A percentile compares a stretch with the other conserved stretches of the same genome.
These are phyloP conservation scores for Danaus melanippus DNA, from an alignment of 1,140 invertebrate species.

Conservation along the genomic window DNA sequence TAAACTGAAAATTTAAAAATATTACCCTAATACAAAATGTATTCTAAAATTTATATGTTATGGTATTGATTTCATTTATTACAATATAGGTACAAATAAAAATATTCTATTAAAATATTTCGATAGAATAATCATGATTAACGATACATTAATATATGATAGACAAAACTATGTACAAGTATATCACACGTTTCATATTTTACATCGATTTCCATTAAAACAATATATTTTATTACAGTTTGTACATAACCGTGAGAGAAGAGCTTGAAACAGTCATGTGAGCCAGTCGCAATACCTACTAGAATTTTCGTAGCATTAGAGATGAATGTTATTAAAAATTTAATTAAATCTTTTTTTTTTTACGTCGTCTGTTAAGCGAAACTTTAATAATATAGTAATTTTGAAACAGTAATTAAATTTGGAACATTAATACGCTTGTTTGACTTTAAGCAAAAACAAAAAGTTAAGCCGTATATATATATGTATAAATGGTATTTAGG, in stretches of 20 bases:
- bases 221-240: neutral
- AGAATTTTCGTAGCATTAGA: too few species aligned
- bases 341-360: too few species aligned
- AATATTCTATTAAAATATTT: conserved; percentile 16
- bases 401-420: neutral
- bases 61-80: conserved; percentile 21
- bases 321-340: too few species aligned
- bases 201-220: conserved; percentile 1
- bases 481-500: too few species aligned
- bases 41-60: conserved; percentile 29
- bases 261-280: too few species aligned
- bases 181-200: conserved; percentile 18
- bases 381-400: conserved; percentile 2
- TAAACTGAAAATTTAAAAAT: conserved; percentile 31
- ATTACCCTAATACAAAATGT: conserved; percentile 2
- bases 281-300: too few species aligned
- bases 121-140: conserved; percentile 42
- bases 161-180: conserved; percentile 51
- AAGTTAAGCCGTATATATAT: too few species aligned
- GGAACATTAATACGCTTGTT: neutral
- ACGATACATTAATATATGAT: conserved; percentile 38
- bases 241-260: too few species aligned
- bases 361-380: neutral
- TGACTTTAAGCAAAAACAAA: too few species aligned
- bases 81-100: conserved; percentile 26